Conservation (phyloP, 2,113 vertebrate species). For the Zosterops pallidus region DNA sequence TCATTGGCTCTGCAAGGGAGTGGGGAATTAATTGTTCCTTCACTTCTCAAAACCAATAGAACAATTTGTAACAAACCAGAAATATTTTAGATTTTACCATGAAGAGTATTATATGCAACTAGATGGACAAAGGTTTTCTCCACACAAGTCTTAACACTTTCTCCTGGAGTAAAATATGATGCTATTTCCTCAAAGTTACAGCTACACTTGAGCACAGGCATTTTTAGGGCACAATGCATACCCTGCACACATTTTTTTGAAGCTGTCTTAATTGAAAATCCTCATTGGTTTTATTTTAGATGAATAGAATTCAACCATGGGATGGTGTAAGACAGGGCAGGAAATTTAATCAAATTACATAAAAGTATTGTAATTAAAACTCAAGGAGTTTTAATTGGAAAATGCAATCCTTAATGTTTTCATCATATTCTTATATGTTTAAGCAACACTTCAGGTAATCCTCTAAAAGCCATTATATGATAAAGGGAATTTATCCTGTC, state of each 20-base stretch:
- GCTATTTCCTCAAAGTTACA: background rate
- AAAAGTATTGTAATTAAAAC: background rate
- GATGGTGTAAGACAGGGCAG: background rate
- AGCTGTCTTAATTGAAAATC: background rate
- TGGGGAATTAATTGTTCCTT: background rate
- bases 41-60: background rate
- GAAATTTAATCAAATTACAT: background rate
- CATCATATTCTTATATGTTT: background rate
- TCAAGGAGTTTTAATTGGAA: background rate
- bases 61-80: rapidly evolving
- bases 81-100: background rate
- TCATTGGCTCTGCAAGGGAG: rapidly evolving
- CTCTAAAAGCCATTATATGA: background rate
- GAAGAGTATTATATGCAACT: background rate
- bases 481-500: background rate
- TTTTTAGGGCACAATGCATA: background rate
- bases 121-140: background rate
- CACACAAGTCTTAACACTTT: background rate
- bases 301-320: background rate
- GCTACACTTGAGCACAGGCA: background rate
- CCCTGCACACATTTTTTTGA: background rate
- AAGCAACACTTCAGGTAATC: background rate
- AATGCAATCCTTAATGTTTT: background rate
- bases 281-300: background rate
- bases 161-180: background rate